Conservation (phyloP, 2,113 vertebrate genomes). For the Poeciliopsis turrubarensis region DNA sequence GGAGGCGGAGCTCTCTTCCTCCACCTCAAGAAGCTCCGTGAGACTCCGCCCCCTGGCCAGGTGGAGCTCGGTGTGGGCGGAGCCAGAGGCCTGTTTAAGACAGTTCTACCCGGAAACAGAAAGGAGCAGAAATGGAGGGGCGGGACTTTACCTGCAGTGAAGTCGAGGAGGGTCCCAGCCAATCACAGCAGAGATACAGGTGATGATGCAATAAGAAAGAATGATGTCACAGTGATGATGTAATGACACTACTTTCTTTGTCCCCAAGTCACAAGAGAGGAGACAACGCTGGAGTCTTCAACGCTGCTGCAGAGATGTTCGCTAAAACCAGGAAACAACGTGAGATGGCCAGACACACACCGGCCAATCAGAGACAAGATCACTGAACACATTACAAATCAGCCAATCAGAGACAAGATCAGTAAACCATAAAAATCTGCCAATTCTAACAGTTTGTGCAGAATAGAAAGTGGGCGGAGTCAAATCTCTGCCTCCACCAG, state of each 20-base stretch:
- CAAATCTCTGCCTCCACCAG: too few relatives aligned
- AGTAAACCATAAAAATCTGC: not conserved
- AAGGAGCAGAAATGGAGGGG: conserved; percentile 82
- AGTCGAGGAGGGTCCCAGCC: conserved; percentile 67
- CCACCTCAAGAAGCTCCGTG: conserved; percentile 36
- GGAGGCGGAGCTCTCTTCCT: conserved; percentile 16
- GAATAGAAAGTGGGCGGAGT: too few relatives aligned
- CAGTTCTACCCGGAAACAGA: conserved; percentile 86
- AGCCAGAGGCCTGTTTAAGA: conserved; percentile 83
- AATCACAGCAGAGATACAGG: conserved; percentile 52
- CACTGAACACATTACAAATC: not conserved
- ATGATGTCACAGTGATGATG: conserved; percentile 2
- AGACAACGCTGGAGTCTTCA: conserved; percentile 86
- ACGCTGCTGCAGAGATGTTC: conserved; percentile 87
- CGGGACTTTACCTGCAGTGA: conserved; percentile 60
- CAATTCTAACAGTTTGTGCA: not conserved
- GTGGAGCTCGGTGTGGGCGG: conserved; percentile 72
- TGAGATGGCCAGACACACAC: conserved; percentile 44
- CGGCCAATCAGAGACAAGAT: not conserved
- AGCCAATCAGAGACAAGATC: not conserved
- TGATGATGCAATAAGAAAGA: conserved; percentile 4
- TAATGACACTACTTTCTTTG: conserved; percentile 23
- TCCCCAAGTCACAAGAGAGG: conserved; percentile 69
- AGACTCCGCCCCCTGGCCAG: conserved; percentile 60
- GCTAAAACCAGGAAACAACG: conserved; percentile 85